Base-by-base conservation (phyloP, 2,113 vertebrate genomes). In the Peromyscus californicus region DNA sequence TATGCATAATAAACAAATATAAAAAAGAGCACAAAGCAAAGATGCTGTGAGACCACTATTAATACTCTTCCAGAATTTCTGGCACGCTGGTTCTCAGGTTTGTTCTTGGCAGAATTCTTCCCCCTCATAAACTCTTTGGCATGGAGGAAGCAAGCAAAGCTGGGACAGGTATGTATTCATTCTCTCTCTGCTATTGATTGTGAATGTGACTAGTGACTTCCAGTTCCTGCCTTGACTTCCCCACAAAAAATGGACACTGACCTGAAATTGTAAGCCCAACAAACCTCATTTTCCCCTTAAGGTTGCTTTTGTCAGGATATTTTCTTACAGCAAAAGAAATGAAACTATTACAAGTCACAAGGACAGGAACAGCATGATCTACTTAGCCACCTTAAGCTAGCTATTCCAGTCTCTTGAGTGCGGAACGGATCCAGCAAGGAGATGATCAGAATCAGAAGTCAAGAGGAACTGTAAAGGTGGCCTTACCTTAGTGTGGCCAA, bases 121-220 rank as follows among this genome's bases (percentile, higher is more conserved):
- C 24, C 45, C 0, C 48, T 57, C 21, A 24, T 57, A 26, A 91
- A 45, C 48, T 42, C 7, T 48, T 89, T 59, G n/a, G 26, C 17
- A 0, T 45, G 26, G 59, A 45, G 39, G 26, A 85, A 31, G 15
- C 42, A 29, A 65, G 26, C 4, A 6, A 42, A 42, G 7, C 59
- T 31, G 1, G 0, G 59, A 15, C 7, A 45, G 11, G 4, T 15
- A 31, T 31, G 15, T 9, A 31, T 33, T 29, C n/a, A 17, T 45
- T 85, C 59, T 26, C 31, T 80, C 21, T 83, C 36, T 45, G 24
- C 39, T 65, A 42, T 45, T 85, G 39, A 11, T 4, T 45, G 9
- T 65, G 39, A 45, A 33, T 45, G 31, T 65, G 61, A 45, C 15
- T 9, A 45, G 39, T 33, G 26, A 45, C 24, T 19, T 65, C 26